These are phyloP conservation scores for Strongylocentrotus purpuratus DNA, from an alignment of 35 echinoderm and acorn worm genomes.

Conservation along the genomic window DNA sequence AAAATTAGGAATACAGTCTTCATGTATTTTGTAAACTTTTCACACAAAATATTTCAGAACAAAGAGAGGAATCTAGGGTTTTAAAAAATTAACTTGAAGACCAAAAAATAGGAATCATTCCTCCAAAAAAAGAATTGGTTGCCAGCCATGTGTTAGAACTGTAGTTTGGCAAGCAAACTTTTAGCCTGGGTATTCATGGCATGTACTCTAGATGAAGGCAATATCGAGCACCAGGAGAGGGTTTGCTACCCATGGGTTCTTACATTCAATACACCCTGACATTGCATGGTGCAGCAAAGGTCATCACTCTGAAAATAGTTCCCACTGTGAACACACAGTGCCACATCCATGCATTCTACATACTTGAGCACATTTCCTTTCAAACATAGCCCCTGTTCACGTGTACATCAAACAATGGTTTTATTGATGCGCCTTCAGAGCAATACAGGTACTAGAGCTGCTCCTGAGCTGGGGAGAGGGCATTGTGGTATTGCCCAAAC, in stretches of 20 bases:
- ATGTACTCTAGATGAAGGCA: not conserved
- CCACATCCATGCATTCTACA: constrained; percentile 10
- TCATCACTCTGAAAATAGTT: constrained; percentile 27
- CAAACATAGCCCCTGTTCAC: not conserved
- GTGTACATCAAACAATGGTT: not conserved
- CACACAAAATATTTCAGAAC: too few species aligned
- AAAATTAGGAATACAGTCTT: too few species aligned
- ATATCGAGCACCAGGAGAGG: not conserved
- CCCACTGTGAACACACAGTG: constrained; percentile 29
- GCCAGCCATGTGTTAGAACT: too few species aligned
- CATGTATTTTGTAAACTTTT: too few species aligned
- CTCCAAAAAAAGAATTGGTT: too few species aligned
- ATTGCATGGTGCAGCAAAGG: constrained; percentile 8
- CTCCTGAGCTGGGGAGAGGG: too few species aligned
- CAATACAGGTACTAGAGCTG: too few species aligned
- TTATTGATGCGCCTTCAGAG: not conserved
- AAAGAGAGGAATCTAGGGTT: too few species aligned
- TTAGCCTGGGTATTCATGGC: not conserved
- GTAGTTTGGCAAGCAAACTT: too few species aligned
- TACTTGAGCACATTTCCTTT: constrained; percentile 16
- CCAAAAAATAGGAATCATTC: too few species aligned
- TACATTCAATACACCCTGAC: not conserved
- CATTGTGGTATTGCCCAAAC: too few species aligned
- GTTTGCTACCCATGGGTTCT: not conserved
- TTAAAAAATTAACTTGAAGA: too few species aligned